Base-by-base conservation (phyloP, 2,888 invertebrate species). In the Actias luna region DNA sequence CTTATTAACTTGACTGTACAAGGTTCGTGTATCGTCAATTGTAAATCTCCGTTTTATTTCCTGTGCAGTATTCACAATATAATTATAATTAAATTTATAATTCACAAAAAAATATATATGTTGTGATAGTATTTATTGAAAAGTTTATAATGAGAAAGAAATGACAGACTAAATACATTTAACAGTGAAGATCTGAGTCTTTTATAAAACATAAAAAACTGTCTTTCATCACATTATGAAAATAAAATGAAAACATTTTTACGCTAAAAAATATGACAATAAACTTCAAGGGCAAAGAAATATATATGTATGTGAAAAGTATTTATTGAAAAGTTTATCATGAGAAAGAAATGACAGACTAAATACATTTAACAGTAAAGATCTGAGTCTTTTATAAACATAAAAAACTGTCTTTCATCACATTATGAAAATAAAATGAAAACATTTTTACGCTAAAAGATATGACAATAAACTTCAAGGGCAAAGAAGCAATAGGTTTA, bases 1-100 rank as follows among this genome's bases (percentile, higher is more conserved):
- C 84, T 85, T 83, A 82, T 81, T 85, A 84, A 78, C 73, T 22
- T 36, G 61, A 57, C 36, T 55, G 61, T 55, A 22, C 25, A 50
- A 50, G 46, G 46, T 12, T 57, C 61, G 36, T 18, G 29, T 57
- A 25, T 25, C 57, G 50, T 60, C 50, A 29, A 57, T 61, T 52
- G 61, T 29, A 55, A 27, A 12, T 16, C 35, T 35, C 25, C 12
- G 27, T 61, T 39, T 61, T 27, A 27, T 61, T 36, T 27, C 18
- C 18, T 35, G 25, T 27, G 16, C 5, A 16, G 5, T 39, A 36
- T 61, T 55, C 55, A 61, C 27, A 60, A 31, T 31, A 29, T 27
- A 29, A 27, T 10, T 42, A 4, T 58, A 35, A 58, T 36, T 42
- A 18, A 42, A n/a, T 42, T 42, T 18, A 18, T 2, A 42, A 42